Evolutionary conservation across 2,113 vertebrate species (phyloP), one percentile per base, ranked within the genome.

Genomic region (Sceloporus tristichus): DNA sequence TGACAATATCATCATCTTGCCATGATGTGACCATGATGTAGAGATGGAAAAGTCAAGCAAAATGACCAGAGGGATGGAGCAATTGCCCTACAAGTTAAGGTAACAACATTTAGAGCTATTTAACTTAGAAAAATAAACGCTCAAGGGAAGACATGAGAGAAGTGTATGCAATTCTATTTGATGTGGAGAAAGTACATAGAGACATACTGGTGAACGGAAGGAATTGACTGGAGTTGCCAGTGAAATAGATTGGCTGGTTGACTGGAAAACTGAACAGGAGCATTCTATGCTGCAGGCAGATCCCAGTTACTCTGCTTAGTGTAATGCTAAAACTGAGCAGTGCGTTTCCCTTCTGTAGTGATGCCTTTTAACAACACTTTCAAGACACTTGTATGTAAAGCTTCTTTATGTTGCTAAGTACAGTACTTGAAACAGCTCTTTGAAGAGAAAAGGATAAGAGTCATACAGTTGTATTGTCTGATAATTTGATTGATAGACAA

Each of bases 401-500:
- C 0, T 48, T 65, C 90, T 95, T 93, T 93, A 0, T 40, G 13
- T 89, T 88, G 90, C 93, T 92, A 85, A 94, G 66, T 85, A 0
- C 23, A 94, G 66, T 85, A 0, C 23, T 93, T 91, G 87, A 88
- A 90, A 79, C 74, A 54, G 42, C 74, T 86, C 5, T 81, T 93
- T 92, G 76, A 5, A 79, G 91, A 93, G 92, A 92, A 94, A 94
- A 89, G 89, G 34, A 91, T 79, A 90, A 91, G 92, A 94, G 87
- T 92, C 9, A 71, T 90, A 94, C 91, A 53, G 70, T 87, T 95
- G 90, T 92, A 94, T 94, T 94, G 92, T 95, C 93, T 95, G 92
- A 90, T 94, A 95, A 94, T 89, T 48, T 91, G 93, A 96, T 92
- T 48, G 92, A 95, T 95, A 90, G 91, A 94, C 94, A 94, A 88